A percentile compares a stretch with the other conserved stretches of the same genome.
phyloP scores from a whole-genome alignment of 2,797 vertebrate species.

The Neosalanx taihuensis region DNA sequence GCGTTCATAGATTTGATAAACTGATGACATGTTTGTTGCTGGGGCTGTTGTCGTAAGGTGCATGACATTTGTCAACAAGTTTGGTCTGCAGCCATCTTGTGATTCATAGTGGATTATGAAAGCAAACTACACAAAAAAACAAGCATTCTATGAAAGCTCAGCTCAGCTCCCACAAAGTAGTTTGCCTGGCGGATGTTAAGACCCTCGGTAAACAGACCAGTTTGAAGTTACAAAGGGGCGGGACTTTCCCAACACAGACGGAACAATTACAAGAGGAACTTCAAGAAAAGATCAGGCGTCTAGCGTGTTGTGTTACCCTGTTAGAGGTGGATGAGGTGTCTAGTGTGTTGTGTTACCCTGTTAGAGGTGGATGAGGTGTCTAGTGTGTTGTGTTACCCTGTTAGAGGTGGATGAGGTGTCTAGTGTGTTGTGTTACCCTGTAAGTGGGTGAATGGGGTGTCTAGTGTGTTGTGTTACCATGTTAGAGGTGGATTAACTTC shows the following conservation, averaged over 20 bases:
- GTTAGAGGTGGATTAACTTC: slow-evolving; percentile 2
- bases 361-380: too few relatives aligned
- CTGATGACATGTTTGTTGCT: too few relatives aligned
- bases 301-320: neutral
- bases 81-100: too few relatives aligned
- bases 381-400: neutral
- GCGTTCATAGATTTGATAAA: too few relatives aligned
- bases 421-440: too few relatives aligned
- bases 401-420: neutral
- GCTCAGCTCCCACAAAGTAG: neutral
- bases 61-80: too few relatives aligned
- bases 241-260: neutral
- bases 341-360: too few relatives aligned
- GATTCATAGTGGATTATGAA: neutral
- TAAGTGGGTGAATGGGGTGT: too few relatives aligned
- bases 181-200: too few relatives aligned
- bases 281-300: neutral
- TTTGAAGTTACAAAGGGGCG: neutral
- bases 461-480: neutral
- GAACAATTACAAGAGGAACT: slow-evolving; percentile 9
- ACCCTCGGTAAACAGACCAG: neutral
- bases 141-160: neutral
- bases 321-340: too few relatives aligned
- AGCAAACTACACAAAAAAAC: neutral
- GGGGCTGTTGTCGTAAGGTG: too few relatives aligned